Evolutionary conservation across 2,888 invertebrate species (phyloP), one percentile per base, ranked within the genome.

Genomic region (Deilephila elpenor): DNA sequence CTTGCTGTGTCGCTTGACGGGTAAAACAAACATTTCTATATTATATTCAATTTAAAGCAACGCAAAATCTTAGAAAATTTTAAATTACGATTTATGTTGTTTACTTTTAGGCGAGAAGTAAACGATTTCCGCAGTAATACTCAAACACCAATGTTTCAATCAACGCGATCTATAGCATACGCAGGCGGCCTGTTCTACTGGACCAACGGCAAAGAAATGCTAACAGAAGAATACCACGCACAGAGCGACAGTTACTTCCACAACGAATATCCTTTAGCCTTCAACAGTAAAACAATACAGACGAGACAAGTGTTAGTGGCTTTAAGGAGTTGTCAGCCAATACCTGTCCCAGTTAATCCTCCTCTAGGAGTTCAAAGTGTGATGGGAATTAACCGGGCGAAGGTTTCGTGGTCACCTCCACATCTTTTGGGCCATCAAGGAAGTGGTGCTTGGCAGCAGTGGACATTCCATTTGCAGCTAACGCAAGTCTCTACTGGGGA

Each of bases 1-100:
- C 94, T 97, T 78, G 96, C 98, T 0, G 96, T 98, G 6, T 97
- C 97, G 3, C 90, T 98, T 17, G 98, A 98, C 87, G 98, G 98
- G 96, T 97, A 89, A 90, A 61, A 44, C 4, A 70, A 34, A 29
- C n/a, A 32, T 61, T 51, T 64, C 20, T 32, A 59, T 34, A 59
- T 25, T 62, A n/a, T 53, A 37, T 5, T 29, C 8, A 44, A 44
- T 11, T 44, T 4, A 14, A 44, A 44, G 11, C 14, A 44, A 3
- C 14, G 8, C 14, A 59, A 19, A 20, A 14, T 14, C 6, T 56
- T 6, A 25, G 17, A 51, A 34, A 44, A 60, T 61, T 2, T 7
- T 17, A 51, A 19, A 32, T 32, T 32, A 32, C 25, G 25, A 25
- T 70, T 70, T n/a, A n/a, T 71, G 60, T 72, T 59, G 61, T 17